phyloP scores from a whole-genome alignment of 2,797 vertebrate species.

The Microhierax caerulescens region DNA sequence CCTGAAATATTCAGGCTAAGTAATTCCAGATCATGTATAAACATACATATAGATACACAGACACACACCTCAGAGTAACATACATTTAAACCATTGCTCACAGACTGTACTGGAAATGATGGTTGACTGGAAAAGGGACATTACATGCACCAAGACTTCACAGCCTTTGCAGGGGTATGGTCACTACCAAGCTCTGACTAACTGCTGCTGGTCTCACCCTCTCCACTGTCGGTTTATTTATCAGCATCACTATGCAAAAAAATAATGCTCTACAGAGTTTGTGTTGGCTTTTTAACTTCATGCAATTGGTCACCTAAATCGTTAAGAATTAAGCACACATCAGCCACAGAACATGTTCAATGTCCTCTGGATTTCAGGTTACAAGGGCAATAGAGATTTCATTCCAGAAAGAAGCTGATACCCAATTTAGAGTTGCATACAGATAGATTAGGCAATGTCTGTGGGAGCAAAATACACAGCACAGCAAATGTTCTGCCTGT shows the following conservation, averaged over 20 bases:
- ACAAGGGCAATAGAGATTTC: neutral
- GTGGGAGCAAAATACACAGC: neutral
- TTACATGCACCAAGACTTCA: neutral
- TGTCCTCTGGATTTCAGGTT: neutral
- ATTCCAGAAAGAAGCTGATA: neutral
- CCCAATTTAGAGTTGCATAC: neutral
- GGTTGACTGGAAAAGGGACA: neutral
- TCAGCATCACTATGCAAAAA: neutral
- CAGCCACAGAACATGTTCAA: neutral
- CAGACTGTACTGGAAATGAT: neutral
- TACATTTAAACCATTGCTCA: neutral
- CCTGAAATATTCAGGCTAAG: neutral
- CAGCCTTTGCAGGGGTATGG: rapidly evolving
- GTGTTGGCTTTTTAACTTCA: neutral
- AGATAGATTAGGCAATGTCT: conserved; percentile 1
- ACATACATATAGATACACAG: neutral
- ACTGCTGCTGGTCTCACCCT: neutral
- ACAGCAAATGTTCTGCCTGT: neutral
- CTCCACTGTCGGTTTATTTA: neutral
- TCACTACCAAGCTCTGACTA: neutral
- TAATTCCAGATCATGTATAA: neutral
- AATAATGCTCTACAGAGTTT: neutral
- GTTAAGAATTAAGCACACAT: neutral
- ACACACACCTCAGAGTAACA: neutral
- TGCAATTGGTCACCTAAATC: neutral